Evolutionary conservation across 2,797 vertebrate genomes (phyloP).

Genomic region (Megaceryle alcyon): DNA sequence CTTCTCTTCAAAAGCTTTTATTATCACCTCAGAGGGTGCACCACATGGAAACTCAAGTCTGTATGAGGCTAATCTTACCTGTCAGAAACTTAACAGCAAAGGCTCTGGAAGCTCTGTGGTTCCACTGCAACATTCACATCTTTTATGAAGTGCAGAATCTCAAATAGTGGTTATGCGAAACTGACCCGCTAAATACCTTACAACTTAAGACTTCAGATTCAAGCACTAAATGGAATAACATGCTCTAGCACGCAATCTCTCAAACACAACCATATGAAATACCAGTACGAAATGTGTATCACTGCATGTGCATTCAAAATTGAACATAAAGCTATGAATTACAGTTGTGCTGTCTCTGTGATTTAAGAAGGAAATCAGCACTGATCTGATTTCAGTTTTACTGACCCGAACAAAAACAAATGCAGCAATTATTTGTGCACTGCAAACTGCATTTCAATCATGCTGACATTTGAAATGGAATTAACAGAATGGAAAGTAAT

Average conservation of each 20-base stretch:
- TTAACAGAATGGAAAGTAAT: background rate
- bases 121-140: background rate
- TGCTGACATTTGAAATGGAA: background rate
- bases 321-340: background rate
- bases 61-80: background rate
- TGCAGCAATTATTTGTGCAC: background rate
- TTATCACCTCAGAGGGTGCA: background rate
- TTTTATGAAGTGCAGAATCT: background rate
- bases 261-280: background rate
- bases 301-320: background rate
- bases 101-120: background rate
- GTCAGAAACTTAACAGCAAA: conserved; percentile 1
- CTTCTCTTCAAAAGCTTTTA: background rate
- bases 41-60: background rate
- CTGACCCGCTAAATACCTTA: background rate
- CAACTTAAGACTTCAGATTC: background rate
- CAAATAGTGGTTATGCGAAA: background rate
- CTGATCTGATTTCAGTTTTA: background rate
- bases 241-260: background rate
- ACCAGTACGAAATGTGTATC: background rate
- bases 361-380: background rate
- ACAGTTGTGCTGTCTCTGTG: background rate
- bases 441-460: background rate
- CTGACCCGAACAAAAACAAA: background rate
- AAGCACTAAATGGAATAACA: background rate